Base-by-base conservation (phyloP, 2,888 invertebrate species). In the Cyclophora albipunctata region DNA sequence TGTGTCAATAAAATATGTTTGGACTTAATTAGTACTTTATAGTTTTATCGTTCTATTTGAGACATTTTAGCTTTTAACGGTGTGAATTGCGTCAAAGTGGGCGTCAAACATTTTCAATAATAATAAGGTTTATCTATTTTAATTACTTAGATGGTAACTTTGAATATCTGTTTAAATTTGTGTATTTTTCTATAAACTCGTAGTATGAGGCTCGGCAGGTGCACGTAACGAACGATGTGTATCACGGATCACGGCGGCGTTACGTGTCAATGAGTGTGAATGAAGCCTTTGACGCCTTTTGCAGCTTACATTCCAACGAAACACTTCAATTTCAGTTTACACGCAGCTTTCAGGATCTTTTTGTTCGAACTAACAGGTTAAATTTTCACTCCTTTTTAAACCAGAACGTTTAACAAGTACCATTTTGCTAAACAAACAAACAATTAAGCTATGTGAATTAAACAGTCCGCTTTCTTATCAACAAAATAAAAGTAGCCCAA, bases 211-310 rank as follows among this genome's bases (percentile, higher is more conserved):
- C 40, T 33, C 7, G 37, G 5, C 37, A 37, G 37, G 37, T 37
- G 4, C 5, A 5, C 5, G 37, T 37, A 37, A 37, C 4, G 37
- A 37, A 37, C 37, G 37, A 37, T 4, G 56, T 51, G 55, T 55
- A 55, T 59, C 54, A 62, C 59, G 63, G 60, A 59, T 55, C 59
- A 47, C 47, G 75, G 67, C 72, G 73, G 72, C 73, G 73, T 74
- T 69, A 78, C 78, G 78, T 76, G 78, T 78, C 78, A 77, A 73
- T 77, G 77, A 73, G 69, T 75, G 73, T 71, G 78, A 76, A 81
- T 80, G 81, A 82, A 83, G 78, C 78, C 82, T 85, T 85, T 84
- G 84, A 84, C 75, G 81, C 78, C 78, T 78, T 84, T 80, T 71
- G 69, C 78, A 69, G 76, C 75, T 64, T 75, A 75, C 74, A 75